These are phyloP conservation scores for Fragum whitleyi DNA, from an alignment of 2,888 invertebrate species.

Conservation along the genomic window DNA sequence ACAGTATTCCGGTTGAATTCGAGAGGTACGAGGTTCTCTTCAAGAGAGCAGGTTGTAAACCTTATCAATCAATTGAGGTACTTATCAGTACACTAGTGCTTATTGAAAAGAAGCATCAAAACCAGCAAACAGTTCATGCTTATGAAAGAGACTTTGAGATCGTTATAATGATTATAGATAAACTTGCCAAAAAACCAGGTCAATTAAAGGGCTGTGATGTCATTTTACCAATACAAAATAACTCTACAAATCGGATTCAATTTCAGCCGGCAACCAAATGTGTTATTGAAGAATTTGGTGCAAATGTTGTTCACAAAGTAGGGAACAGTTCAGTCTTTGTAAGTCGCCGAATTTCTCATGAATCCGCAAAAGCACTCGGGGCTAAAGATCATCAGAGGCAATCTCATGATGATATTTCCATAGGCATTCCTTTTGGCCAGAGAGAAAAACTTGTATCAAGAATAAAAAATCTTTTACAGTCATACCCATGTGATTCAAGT, in stretches of 20 bases:
- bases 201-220: conserved; percentile 22
- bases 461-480: conserved; percentile 76
- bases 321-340: conserved; percentile 58
- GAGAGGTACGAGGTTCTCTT: conserved; percentile 33
- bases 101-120: conserved; percentile 41
- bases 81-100: conserved; percentile 34
- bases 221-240: conserved; percentile 48
- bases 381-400: conserved; percentile 61
- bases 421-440: conserved; percentile 79
- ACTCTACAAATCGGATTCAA: not conserved
- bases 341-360: conserved; percentile 68
- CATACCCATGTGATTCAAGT: conserved; percentile 80
- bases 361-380: conserved; percentile 72
- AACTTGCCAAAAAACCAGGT: conserved; percentile 24
- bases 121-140: not conserved
- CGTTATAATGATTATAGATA: conserved; percentile 51
- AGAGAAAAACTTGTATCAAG: conserved; percentile 79
- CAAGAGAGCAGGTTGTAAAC: conserved; percentile 42
- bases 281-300: conserved; percentile 47
- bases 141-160: conserved; percentile 45
- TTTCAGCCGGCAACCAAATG: conserved; percentile 48
- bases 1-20: conserved; percentile 56
- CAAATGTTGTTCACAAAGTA: conserved; percentile 43
- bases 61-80: conserved; percentile 34
- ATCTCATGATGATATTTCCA: conserved; percentile 40